phyloP scores from a whole-genome alignment of 1,140 invertebrate genomes.

The Idris sp. region DNA sequence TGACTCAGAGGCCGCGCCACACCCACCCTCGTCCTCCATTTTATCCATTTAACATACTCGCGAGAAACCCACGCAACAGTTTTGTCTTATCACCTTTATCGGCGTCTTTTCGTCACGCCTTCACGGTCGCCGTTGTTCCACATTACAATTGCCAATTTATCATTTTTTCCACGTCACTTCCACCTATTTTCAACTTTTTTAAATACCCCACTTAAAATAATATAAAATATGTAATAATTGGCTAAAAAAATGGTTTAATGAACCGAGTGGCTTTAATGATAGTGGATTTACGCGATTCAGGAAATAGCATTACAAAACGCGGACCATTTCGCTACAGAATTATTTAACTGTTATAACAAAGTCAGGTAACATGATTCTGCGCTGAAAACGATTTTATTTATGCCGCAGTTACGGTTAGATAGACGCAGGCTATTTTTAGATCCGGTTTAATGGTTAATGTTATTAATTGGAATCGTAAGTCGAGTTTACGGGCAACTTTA shows the following conservation, averaged over 20 bases:
- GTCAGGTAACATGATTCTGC: slow-evolving; percentile 4
- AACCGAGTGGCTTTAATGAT: slow-evolving; percentile 13
- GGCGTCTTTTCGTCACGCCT: slow-evolving; percentile 53
- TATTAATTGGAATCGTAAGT: slow-evolving; percentile 36
- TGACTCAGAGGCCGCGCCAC: slow-evolving; percentile 69
- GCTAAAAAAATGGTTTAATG: no score
- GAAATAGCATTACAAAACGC: slow-evolving; percentile 21
- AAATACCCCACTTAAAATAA: no score
- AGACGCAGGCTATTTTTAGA: slow-evolving; percentile 34
- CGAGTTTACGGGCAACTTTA: slow-evolving; percentile 2
- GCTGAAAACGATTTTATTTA: slow-evolving; percentile 30
- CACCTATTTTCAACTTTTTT: no score
- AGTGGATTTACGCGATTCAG: slow-evolving; percentile 34
- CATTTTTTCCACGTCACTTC: no score
- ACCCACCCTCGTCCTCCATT: slow-evolving; percentile 65
- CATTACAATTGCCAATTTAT: slow-evolving; percentile 49
- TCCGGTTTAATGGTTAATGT: slow-evolving; percentile 22
- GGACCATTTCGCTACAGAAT: slow-evolving; percentile 25
- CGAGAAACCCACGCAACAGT: slow-evolving; percentile 60
- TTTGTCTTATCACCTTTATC: slow-evolving; percentile 62
- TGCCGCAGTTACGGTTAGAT: slow-evolving; percentile 28
- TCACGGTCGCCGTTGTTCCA: slow-evolving; percentile 45
- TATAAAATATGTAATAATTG: no score
- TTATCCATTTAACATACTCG: slow-evolving; percentile 51
- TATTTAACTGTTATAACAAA: slow-evolving; percentile 36